Base-by-base conservation (phyloP, 1,140 invertebrate species). In the Geopemphigus sp. region DNA sequence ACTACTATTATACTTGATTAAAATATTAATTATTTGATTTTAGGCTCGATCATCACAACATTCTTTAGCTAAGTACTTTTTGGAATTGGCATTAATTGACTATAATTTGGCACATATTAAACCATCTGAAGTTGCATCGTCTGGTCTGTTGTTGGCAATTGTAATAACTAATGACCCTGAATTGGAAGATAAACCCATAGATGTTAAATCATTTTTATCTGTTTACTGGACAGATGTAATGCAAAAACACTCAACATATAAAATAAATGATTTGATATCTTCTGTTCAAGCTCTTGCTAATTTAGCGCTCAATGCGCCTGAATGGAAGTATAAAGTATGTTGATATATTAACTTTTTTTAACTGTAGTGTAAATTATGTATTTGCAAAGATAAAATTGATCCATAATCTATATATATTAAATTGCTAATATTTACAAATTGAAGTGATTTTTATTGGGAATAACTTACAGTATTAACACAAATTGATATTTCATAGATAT, bases 31-130 rank as follows among this genome's bases (percentile, higher is more conserved):
- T 32, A 39, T 61, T 39, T 54, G 57, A 47, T 63, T 81, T 15
- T 59, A 82, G 82, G 91, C 91, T 12, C 90, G 89, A 83, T 85
- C 90, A 19, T 88, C 88, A 80, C 90, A 93, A 84, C 95, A 98
- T 85, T 91, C 90, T 66, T 86, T 97, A 84, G 95, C 95, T 11
- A 98, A 98, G 87, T 98, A 97, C 85, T 90, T 98, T 72, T 89
- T 96, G 83, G 97, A 99, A 85, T 85, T 98, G 45, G 89, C 91
- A 81, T 86, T 97, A 57, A 85, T 95, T 17, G 91, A 97, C 61
- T 96, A 97, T 84, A 88, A 91, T 50, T 89, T 96, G 86, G 90
- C 90, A 39, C 92, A 95, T 84, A 90, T 92, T 84, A 87, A 88
- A 74, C 95, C 97, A 6, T 98, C 96, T 17, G 82, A 90, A n/a